Evolutionary conservation across 1,140 invertebrate genomes (phyloP), one percentile per base, ranked within the genome.

Genomic region (Daktulosphaira vitifoliae): DNA sequence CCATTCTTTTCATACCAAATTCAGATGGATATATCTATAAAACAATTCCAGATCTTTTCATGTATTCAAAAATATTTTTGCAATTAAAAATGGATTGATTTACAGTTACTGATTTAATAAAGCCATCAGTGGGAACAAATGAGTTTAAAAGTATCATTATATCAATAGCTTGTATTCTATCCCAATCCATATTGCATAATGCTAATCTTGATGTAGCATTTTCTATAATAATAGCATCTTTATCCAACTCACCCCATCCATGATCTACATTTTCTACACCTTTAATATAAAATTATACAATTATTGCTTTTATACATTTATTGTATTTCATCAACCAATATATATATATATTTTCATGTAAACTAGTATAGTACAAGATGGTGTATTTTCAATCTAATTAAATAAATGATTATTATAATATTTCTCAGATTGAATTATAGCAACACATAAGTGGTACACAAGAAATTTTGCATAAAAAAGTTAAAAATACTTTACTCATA

Each of bases 121-220:
- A 69, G 22, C 90, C 91, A 65, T 84, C 83, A 42, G 81, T 73
- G 22, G 92, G 90, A 66, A 92, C 74, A 74, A 98, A 97, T 11
- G 95, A 98, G 72, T 85, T 89, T 2, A 96, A 83, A 2, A 96
- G 73, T 13, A 96, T 84, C 83, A 92, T 90, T 4, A 98, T 75
- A 78, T 98, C 94, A 20, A 80, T 74, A 20, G 94, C 93, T 72
- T 87, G 86, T 49, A 98, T 88, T 72, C 90, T 82, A 76, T 98
- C 94, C 96, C 96, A 99, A 76, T 99, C 92, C 88, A 98, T 90
- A 75, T 98, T 95, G 74, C 94, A 96, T 18, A 92, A 81, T 66
- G 96, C 96, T 67, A 99, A 78, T 69, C 95, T 82, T 67, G 72
- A 74, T 2, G 91, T 92, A 3, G 81, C 76, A 68, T 90, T 83